Base-by-base conservation (phyloP, 2,888 invertebrate genomes). In the Cristatella mucedo region DNA sequence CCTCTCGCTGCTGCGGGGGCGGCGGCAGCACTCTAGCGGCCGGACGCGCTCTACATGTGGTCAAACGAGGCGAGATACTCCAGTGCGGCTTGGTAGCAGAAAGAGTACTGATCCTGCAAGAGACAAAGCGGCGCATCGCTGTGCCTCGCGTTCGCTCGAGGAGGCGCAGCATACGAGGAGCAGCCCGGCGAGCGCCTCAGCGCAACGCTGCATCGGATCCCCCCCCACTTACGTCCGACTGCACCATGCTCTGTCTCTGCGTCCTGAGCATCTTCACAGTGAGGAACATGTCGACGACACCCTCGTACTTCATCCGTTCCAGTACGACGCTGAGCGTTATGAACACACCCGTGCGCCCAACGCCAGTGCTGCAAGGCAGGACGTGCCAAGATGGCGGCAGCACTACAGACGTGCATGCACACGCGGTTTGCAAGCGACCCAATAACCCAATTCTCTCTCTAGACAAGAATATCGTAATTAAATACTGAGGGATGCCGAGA, bases 221-320 rank as follows among this genome's bases (percentile, higher is more conserved):
- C n/a, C n/a, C n/a, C n/a, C n/a, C n/a, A n/a, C 60, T 59, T 68
- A 89, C 93, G 81, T 93, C 93, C 51, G 95, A 93, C 70, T 97
- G 95, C 54, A 99, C 93, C 95, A 99, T 97, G 53, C 91, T 91
- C 46, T 93, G 91, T 54, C 97, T 76, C 69, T 97, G 95, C 49
- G 95, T 93, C 62, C 97, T 78, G 54, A 99, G 73, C 68, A 93
- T 87, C 70, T 95, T 81, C 46, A 93, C 93, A 0, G 93, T 93
- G 71, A 95, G 95, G 78, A 95, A 99, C 60, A 97, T 83, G 71
- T 99, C 97, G 11, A 97, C 83, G 5, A 93, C 89, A 16, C 91
- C 91, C 66, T 99, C 97, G 66, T 89, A 91, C 68, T 93, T 86
- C 87, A 99, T 93, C 50, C 95, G 76, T 68, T 99, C 97, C 62